These are phyloP conservation scores for Rhizomys pruinosus DNA, from an alignment of 2,113 vertebrate species.

Conservation along the genomic window DNA sequence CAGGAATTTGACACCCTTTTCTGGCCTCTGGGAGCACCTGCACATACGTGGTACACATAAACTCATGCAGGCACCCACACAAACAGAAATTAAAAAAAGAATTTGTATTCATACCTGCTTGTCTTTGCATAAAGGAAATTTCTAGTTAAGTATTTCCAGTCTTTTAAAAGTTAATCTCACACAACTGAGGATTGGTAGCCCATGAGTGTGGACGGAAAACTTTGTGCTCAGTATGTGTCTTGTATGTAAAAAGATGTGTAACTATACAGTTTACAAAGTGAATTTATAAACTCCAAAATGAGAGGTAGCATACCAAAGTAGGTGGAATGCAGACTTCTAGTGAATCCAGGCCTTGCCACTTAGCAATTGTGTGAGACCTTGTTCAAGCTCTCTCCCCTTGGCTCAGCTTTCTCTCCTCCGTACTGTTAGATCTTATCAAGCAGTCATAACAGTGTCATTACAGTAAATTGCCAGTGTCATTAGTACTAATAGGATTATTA, in stretches of 20 bases:
- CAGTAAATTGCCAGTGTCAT: background rate
- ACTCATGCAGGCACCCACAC: background rate
- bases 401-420: background rate
- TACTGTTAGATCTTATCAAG: slow-evolving; percentile 4
- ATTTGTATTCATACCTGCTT: background rate
- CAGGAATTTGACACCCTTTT: background rate
- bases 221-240: background rate
- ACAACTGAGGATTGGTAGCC: background rate
- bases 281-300: background rate
- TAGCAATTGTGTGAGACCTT: rapidly evolving
- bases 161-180: background rate
- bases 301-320: background rate
- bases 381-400: background rate
- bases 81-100: background rate
- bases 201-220: background rate
- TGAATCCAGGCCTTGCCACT: background rate
- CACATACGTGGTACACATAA: no score
- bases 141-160: background rate
- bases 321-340: background rate
- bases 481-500: background rate
- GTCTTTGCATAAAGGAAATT: slow-evolving; percentile 19
- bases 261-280: background rate
- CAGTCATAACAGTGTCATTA: background rate
- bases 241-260: background rate
- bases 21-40: background rate